Evolutionary conservation across 2,113 vertebrate genomes (phyloP).

Genomic region (Pterocles burchelli): DNA sequence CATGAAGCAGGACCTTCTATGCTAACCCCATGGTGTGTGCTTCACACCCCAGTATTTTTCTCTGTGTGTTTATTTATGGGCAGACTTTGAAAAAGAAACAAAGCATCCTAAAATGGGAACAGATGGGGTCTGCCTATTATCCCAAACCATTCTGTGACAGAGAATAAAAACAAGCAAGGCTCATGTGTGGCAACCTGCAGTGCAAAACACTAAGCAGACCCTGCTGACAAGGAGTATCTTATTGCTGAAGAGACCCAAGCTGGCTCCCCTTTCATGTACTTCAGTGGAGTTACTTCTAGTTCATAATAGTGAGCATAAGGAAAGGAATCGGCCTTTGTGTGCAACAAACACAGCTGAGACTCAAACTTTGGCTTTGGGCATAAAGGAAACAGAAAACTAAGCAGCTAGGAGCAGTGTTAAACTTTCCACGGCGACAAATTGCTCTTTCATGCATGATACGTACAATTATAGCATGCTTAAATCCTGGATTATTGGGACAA

Average conservation of each 20-base stretch:
- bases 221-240: not conserved
- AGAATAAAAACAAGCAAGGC: conserved; percentile 58
- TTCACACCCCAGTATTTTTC: not conserved
- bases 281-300: not conserved
- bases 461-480: conserved; percentile 48
- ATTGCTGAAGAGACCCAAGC: not conserved
- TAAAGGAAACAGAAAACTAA: conserved; percentile 8
- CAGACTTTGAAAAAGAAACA: conserved; percentile 53
- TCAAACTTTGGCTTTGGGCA: not conserved
- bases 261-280: not conserved
- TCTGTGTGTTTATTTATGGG: conserved; percentile 49
- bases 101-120: conserved; percentile 48
- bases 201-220: conserved; percentile 57
- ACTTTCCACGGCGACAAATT: conserved; percentile 40
- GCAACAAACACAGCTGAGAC: not conserved
- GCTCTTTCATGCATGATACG: conserved; percentile 35
- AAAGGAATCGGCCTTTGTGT: not conserved
- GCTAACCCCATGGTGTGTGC: not conserved
- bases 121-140: conserved; percentile 64
- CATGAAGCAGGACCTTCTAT: not conserved
- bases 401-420: not conserved
- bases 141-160: conserved; percentile 53
- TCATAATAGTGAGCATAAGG: not conserved
- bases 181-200: conserved; percentile 48
- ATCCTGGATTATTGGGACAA: conserved; percentile 67